Evolutionary conservation across 1,140 invertebrate species (phyloP).

Genomic region (Conus betulinus): DNA sequence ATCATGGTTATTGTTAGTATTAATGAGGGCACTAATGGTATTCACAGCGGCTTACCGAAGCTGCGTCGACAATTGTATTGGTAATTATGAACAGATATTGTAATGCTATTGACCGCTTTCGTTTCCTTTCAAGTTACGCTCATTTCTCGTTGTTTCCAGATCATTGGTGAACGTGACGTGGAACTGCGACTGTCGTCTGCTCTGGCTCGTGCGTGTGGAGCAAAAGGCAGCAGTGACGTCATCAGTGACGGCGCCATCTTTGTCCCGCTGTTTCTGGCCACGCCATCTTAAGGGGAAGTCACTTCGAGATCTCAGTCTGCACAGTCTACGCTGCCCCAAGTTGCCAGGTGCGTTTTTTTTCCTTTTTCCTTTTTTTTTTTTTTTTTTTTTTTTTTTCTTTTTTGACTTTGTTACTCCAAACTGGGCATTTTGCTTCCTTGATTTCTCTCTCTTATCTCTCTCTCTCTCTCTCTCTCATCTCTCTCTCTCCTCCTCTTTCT

Average conservation of each 20-base stretch:
- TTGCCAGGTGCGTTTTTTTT: constrained; percentile 1
- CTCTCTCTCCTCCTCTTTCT: too few relatives aligned
- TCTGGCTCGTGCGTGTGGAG: constrained; percentile 27
- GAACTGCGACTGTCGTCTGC: constrained; percentile 31
- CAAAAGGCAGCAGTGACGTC: constrained; percentile 4
- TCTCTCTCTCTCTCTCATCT: too few relatives aligned
- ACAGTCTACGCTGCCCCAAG: constrained; percentile 13
- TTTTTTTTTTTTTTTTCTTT: too few relatives aligned
- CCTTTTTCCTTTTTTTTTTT: too few relatives aligned
- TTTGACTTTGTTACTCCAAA: too few relatives aligned
- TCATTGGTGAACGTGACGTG: constrained; percentile 20
- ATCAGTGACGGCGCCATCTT: neutral
- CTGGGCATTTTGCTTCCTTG: too few relatives aligned
- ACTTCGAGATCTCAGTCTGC: constrained; percentile 2
- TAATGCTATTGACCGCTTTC: neutral
- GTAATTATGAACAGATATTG: neutral
- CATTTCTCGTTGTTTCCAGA: neutral
- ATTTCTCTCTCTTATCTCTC: too few relatives aligned
- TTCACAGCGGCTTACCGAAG: neutral
- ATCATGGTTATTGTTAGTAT: neutral
- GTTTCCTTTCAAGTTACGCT: neutral
- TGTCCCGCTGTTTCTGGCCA: constrained; percentile 29
- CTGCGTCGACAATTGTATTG: neutral
- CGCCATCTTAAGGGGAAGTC: constrained; percentile 7
- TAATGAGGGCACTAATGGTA: neutral